Base-by-base conservation (phyloP, 1,140 invertebrate species). In the Drosophila virilis region DNA sequence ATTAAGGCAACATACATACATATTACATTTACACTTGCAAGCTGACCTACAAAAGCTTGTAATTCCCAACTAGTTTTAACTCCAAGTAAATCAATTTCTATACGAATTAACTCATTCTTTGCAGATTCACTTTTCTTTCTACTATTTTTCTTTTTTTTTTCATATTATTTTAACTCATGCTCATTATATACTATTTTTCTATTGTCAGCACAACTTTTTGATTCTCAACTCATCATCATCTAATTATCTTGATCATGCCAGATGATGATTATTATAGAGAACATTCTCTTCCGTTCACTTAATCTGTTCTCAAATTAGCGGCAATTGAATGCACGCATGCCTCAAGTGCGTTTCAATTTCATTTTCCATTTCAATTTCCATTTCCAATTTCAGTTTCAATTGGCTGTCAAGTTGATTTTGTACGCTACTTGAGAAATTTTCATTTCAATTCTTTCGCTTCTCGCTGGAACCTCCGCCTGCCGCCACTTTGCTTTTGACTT, bases 281-380 rank as follows among this genome's bases (percentile, higher is more conserved):
- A 10, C 12, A 13, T 54, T 12, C 33, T 22, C 50, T 71, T 71
- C 59, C 59, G 59, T 10, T 60, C 43, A 6, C 13, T 43, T 59
- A 50, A 66, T 57, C 45, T 52, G 37, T 67, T 66, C 70, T 58
- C 72, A 68, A 68, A 74, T 74, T 74, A 74, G 35, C 65, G 57
- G 32, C 66, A 74, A 74, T 74, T 74, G 66, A 69, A 66, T 17
- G 32, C 51, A 54, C 40, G 62, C 52, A 10, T 38, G 15, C 8
- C 32, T 74, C 61, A 71, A 80, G 79, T 82, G 83, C 79, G 72
- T 85, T 84, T 83, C 80, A 72, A 83, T 86, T 85, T 85, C 80
- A 67, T 69, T 77, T 77, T 78, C 9, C 48, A 38, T 37, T 54
- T 37, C 58, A 60, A 45, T 60, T 60, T 59, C 76, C 73, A 83